phyloP scores from a whole-genome alignment of 1,140 invertebrate genomes.

The Cepaea nemoralis region DNA sequence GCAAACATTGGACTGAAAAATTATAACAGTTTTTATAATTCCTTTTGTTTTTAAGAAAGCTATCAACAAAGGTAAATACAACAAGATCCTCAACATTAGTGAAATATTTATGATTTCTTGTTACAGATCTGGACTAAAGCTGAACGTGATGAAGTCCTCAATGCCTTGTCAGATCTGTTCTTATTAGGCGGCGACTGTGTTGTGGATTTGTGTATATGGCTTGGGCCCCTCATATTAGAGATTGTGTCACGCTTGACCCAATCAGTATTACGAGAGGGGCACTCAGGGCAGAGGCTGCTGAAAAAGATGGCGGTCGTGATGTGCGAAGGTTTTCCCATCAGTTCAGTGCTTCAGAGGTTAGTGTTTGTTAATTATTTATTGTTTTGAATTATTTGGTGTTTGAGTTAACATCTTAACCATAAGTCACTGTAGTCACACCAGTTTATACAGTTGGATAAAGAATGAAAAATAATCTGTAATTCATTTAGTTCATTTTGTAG shows the following conservation, averaged over 20 bases:
- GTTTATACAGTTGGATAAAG: too few relatives aligned
- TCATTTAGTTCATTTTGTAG: too few relatives aligned
- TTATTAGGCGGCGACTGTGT: constrained; percentile 46
- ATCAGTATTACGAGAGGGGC: constrained; percentile 15
- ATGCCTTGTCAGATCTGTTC: constrained; percentile 50
- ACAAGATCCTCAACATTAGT: too few relatives aligned
- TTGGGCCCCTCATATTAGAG: constrained; percentile 53
- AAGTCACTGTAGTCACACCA: too few relatives aligned
- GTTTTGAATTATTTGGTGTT: too few relatives aligned
- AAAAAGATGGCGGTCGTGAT: constrained; percentile 51
- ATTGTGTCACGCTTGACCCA: constrained; percentile 49
- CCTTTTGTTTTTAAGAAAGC: too few relatives aligned
- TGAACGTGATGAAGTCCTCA: constrained; percentile 48
- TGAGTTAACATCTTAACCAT: too few relatives aligned
- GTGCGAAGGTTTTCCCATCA: constrained; percentile 46
- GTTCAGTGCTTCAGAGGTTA: constrained; percentile 52
- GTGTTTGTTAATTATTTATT: not conserved
- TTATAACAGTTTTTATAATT: too few relatives aligned
- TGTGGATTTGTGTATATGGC: constrained; percentile 48
- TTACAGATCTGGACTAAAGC: constrained; percentile 62
- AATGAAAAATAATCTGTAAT: too few relatives aligned
- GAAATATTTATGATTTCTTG: too few relatives aligned
- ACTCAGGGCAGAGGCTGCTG: constrained; percentile 29
- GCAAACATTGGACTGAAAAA: too few relatives aligned
- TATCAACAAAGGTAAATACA: too few relatives aligned